These are phyloP conservation scores for Apoderus coryli DNA, from an alignment of 2,888 invertebrate species.

Conservation along the genomic window DNA sequence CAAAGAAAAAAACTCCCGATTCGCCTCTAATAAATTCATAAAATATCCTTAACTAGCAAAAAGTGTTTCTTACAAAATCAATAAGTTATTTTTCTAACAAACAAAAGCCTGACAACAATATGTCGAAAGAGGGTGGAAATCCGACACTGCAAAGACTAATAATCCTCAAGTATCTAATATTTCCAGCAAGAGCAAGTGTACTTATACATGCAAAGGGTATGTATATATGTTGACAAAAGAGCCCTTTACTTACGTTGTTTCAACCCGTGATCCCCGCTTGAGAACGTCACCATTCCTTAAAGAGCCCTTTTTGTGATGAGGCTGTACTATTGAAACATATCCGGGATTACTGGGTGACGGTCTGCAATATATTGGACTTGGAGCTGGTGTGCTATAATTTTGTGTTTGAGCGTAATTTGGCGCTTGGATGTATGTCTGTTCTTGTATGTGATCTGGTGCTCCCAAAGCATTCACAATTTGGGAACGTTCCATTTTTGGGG, in stretches of 20 bases:
- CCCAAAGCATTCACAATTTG: constrained; percentile 29
- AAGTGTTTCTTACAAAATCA: no score
- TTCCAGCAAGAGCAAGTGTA: no score
- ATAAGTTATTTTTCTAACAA: no score
- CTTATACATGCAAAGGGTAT: no score
- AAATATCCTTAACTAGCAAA: no score
- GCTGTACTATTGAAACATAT: constrained; percentile 33
- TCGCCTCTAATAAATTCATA: no score
- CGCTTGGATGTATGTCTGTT: constrained; percentile 34
- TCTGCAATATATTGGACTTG: constrained; percentile 28
- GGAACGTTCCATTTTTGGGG: constrained; percentile 33
- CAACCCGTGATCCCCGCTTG: constrained; percentile 50
- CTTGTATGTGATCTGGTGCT: constrained; percentile 29
- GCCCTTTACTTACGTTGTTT: constrained; percentile 57
- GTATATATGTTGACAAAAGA: no score
- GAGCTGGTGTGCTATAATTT: constrained; percentile 27
- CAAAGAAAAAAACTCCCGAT: no score
- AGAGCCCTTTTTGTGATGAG: constrained; percentile 48
- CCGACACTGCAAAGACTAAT: no score
- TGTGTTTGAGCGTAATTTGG: constrained; percentile 32
- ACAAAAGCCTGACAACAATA: no score
- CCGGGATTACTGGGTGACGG: constrained; percentile 29
- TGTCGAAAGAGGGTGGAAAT: no score
- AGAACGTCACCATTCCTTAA: constrained; percentile 48
- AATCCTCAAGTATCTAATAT: no score